Percentiles rank a stretch among this genome's conserved stretches.
Evolutionary conservation across 2,797 vertebrate species (phyloP).

Genomic region (Sebastes elongatus): DNA sequence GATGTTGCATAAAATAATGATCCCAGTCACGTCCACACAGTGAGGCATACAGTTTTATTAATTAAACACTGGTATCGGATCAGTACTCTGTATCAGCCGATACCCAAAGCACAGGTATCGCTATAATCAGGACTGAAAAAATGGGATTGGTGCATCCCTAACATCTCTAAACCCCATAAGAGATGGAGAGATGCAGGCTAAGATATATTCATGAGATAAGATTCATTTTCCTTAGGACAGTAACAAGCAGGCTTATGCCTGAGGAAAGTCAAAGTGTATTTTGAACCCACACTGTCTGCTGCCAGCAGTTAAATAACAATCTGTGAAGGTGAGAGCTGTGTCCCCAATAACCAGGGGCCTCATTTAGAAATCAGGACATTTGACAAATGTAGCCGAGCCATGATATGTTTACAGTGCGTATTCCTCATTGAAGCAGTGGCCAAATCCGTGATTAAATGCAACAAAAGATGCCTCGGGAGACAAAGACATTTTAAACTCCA

Average conservation of each 20-base stretch:
- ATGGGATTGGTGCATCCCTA: too few relatives aligned
- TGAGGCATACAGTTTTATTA: too few relatives aligned
- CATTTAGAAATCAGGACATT: constrained; percentile 2
- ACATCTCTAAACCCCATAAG: too few relatives aligned
- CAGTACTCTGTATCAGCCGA: too few relatives aligned
- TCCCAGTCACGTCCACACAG: too few relatives aligned
- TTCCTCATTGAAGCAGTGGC: not conserved
- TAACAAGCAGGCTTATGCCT: not conserved
- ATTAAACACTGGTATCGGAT: too few relatives aligned
- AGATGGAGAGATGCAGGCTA: not conserved
- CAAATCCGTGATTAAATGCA: not conserved
- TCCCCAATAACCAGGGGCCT: not conserved
- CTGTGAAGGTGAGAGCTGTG: not conserved
- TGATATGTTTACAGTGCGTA: not conserved
- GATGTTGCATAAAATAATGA: too few relatives aligned
- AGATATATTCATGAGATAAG: not conserved
- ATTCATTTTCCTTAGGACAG: not conserved
- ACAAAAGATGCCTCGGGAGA: not conserved
- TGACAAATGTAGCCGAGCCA: not conserved
- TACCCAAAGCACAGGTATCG: too few relatives aligned
- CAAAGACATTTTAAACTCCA: not conserved
- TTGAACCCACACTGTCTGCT: constrained; percentile 1
- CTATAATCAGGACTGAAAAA: too few relatives aligned
- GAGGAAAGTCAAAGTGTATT: constrained; percentile 2
- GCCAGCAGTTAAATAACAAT: not conserved